These are phyloP conservation scores for Protodeltote pygarga DNA, from an alignment of 2,888 invertebrate genomes.

Conservation along the genomic window DNA sequence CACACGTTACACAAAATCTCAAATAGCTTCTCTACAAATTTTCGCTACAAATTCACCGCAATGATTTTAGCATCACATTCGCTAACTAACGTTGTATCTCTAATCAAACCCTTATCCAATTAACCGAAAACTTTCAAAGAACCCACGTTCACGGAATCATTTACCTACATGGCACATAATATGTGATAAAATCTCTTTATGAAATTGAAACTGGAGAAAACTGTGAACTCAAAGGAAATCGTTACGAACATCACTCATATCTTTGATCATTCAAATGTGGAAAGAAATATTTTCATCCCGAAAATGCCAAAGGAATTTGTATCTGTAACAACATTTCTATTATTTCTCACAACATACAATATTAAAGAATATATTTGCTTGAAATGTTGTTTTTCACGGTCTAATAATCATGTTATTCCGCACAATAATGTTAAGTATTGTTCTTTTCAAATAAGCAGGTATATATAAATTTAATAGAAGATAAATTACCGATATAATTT, in stretches of 20 bases:
- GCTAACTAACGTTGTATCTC: constrained; percentile 2
- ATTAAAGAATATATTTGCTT: constrained; percentile 25
- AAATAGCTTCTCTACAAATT: neutral
- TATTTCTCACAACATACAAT: constrained; percentile 26
- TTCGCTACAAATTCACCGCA: neutral
- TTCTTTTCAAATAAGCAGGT: constrained; percentile 10
- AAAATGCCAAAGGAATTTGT: constrained; percentile 21
- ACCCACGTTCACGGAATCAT: constrained; percentile 12
- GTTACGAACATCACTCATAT: constrained; percentile 3
- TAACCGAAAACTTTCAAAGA: constrained; percentile 29
- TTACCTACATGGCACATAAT: constrained; percentile 6
- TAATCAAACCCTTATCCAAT: constrained; percentile 23
- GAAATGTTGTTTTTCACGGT: constrained; percentile 36
- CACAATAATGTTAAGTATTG: constrained; percentile 32
- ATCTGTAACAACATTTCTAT: constrained; percentile 21
- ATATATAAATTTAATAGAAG: constrained; percentile 14
- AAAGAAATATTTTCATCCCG: constrained; percentile 29
- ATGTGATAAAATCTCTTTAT: constrained; percentile 20
- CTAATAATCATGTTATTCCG: too few relatives aligned
- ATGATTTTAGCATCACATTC: constrained; percentile 3
- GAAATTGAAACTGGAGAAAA: neutral
- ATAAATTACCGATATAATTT: constrained; percentile 22
- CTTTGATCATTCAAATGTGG: constrained; percentile 52
- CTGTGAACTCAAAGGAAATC: constrained; percentile 17
- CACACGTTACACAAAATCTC: neutral